phyloP scores from a whole-genome alignment of 2,888 invertebrate genomes.

The Caenorhabditis uteleia region DNA sequence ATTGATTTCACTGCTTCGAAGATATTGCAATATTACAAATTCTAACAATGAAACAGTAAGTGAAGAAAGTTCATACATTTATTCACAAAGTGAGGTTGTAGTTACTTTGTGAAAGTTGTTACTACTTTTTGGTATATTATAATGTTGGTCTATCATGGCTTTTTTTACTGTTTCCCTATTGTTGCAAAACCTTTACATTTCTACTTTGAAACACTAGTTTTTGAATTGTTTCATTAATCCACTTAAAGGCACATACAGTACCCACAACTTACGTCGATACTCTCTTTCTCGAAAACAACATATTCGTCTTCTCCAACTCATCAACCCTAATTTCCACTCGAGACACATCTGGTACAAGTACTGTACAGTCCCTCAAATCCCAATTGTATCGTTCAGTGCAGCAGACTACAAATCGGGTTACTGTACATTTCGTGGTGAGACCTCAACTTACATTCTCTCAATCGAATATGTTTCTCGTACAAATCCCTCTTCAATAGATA shows the following conservation, averaged over 20 bases:
- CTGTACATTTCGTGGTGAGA: background rate
- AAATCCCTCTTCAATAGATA: constrained; percentile 44
- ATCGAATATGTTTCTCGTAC: constrained; percentile 25
- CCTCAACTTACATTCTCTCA: constrained; percentile 25
- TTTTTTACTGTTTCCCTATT: background rate
- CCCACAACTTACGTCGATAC: constrained; percentile 2
- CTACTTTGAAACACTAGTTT: background rate
- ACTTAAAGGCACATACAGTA: too few relatives aligned
- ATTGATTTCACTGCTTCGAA: too few relatives aligned
- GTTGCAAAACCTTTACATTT: background rate
- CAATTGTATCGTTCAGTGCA: constrained; percentile 30
- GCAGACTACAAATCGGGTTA: constrained; percentile 21
- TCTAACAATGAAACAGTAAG: too few relatives aligned
- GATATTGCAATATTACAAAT: too few relatives aligned
- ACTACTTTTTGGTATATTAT: too few relatives aligned
- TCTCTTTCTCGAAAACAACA: constrained; percentile 11
- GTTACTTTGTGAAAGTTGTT: too few relatives aligned
- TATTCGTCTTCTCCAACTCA: constrained; percentile 19
- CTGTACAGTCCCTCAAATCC: constrained; percentile 20
- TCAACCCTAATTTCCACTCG: constrained; percentile 13
- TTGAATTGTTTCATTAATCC: background rate
- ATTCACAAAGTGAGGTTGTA: too few relatives aligned
- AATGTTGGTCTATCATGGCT: too few relatives aligned
- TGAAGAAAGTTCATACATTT: too few relatives aligned
- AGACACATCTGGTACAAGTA: constrained; percentile 23